These are phyloP conservation scores for Meandrina meandrites DNA, from an alignment of 92 coral and sea anemone species.

Conservation along the genomic window DNA sequence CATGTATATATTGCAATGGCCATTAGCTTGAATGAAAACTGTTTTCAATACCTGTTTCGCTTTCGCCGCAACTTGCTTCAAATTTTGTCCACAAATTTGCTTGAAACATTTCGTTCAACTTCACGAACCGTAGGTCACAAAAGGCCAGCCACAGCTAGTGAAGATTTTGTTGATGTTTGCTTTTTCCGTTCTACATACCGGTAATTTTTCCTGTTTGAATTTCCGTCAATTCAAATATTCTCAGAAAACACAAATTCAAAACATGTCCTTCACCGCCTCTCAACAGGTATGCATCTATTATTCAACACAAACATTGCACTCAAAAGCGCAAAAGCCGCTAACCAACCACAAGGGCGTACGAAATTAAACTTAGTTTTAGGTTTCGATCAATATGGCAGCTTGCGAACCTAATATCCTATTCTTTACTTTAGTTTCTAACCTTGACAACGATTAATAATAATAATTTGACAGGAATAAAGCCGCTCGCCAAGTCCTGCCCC, in stretches of 20 bases:
- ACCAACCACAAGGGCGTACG: constrained; percentile 14
- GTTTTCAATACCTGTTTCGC: constrained; percentile 18
- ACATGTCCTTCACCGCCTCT: neutral
- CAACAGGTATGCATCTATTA: constrained; percentile 33
- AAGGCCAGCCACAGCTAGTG: neutral
- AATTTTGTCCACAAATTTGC: constrained; percentile 3
- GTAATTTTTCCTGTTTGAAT: neutral
- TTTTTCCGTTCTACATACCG: neutral
- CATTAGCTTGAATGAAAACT: neutral
- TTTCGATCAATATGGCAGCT: neutral
- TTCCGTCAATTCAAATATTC: neutral
- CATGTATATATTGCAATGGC: neutral
- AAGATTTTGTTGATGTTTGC: neutral
- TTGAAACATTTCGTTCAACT: neutral
- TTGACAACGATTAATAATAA: neutral
- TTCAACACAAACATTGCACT: constrained; percentile 18
- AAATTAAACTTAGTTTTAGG: neutral
- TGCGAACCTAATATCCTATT: neutral
- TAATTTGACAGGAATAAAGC: neutral
- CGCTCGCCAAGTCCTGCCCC: neutral
- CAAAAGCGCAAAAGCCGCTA: constrained; percentile 13
- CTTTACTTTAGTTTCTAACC: neutral
- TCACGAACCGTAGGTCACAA: neutral
- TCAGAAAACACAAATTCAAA: constrained; percentile 14
- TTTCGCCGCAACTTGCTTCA: neutral